These are phyloP conservation scores for Ariopsis seemanni DNA, from an alignment of 2,113 vertebrate species.

Conservation along the genomic window DNA sequence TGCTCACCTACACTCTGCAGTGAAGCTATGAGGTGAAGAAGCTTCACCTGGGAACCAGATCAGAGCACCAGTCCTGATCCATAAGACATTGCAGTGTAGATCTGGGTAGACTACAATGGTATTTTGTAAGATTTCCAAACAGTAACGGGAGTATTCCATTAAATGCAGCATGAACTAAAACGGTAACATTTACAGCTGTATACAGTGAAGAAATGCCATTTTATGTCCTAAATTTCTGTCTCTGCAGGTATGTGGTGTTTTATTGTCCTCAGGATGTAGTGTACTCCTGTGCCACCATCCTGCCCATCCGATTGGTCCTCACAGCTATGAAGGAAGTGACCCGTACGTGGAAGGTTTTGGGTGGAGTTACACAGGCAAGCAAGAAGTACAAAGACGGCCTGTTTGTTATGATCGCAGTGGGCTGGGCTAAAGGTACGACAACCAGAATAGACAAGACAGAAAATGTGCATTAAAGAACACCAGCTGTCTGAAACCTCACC, in stretches of 20 bases:
- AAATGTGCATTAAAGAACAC: not conserved
- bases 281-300: conserved; percentile 74
- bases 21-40: not conserved
- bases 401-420: conserved; percentile 89
- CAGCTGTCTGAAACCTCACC: not conserved
- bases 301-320: conserved; percentile 83
- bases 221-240: not conserved
- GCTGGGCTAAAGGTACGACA: conserved; percentile 90
- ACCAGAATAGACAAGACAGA: not conserved
- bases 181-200: not conserved
- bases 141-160: not conserved
- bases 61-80: not conserved
- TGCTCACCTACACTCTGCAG: not conserved
- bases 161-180: not conserved
- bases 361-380: conserved; percentile 82
- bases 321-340: conserved; percentile 94
- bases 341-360: conserved; percentile 91
- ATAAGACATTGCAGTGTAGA: not conserved
- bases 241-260: conserved; percentile 88
- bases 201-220: not conserved
- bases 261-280: conserved; percentile 87
- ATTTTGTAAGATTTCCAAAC: not conserved
- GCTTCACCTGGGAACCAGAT: not conserved
- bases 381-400: conserved; percentile 84
- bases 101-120: not conserved